These are phyloP conservation scores for Orchesella cincta DNA, from an alignment of 1,140 invertebrate species.

Conservation along the genomic window DNA sequence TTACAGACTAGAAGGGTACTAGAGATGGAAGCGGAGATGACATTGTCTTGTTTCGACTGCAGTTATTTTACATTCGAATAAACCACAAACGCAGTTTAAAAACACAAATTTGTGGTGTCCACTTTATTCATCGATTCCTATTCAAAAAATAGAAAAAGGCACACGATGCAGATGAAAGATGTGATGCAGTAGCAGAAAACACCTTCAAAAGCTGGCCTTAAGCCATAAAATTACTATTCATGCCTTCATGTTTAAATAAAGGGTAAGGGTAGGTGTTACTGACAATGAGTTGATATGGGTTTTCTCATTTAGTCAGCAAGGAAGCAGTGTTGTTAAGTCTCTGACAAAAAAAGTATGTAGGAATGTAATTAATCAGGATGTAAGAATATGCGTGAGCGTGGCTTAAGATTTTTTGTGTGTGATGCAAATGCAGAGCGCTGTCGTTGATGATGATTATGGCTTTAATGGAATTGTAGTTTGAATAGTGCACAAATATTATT, in stretches of 20 bases:
- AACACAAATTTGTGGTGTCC: no score
- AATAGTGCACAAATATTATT: neutral
- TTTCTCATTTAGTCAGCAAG: no score
- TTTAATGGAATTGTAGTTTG: neutral
- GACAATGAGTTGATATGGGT: no score
- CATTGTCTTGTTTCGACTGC: no score
- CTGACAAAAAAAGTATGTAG: neutral
- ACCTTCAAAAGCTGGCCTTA: constrained; percentile 22
- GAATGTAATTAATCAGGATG: constrained; percentile 24
- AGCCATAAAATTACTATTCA: neutral
- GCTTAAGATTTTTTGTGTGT: constrained; percentile 4
- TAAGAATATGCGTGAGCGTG: constrained; percentile 17
- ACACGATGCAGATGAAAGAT: no score
- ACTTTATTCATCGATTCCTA: no score
- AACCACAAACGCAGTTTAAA: no score
- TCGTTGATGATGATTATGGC: neutral
- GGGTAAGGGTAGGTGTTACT: no score
- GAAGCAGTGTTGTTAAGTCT: neutral
- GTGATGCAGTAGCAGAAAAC: neutral
- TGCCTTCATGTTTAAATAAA: neutral
- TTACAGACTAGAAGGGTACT: no score
- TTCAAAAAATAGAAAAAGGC: no score
- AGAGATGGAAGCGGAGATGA: no score
- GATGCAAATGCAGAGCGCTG: neutral
- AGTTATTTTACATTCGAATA: no score